Conservation (phyloP, 92 coral and sea anemone species). For the Epizoanthus rinbou region DNA sequence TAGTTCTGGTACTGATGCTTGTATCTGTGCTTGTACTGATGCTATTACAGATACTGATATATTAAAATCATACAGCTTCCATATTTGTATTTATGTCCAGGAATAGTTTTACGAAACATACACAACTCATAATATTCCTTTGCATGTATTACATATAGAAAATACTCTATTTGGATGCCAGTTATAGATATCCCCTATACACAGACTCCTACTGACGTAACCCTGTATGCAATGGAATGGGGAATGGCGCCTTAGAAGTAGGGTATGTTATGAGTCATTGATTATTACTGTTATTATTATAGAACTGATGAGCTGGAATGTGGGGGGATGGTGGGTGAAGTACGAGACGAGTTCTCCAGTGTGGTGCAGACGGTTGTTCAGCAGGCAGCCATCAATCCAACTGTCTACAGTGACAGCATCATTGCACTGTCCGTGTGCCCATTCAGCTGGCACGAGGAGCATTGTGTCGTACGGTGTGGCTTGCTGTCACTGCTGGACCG, state of each 20-base stretch:
- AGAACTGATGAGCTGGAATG: constrained; percentile 93
- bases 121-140: too few species aligned
- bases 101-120: too few species aligned
- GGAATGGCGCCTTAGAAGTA: too few species aligned
- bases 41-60: too few species aligned
- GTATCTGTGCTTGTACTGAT: neutral
- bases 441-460: constrained; percentile 89
- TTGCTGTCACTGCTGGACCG: constrained; percentile 80
- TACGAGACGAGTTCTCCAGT: constrained; percentile 88
- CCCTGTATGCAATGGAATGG: too few species aligned
- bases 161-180: too few species aligned
- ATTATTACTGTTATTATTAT: neutral
- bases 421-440: constrained; percentile 83
- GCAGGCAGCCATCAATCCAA: constrained; percentile 64
- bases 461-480: constrained; percentile 89
- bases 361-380: constrained; percentile 83
- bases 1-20: neutral
- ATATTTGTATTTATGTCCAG: too few species aligned
- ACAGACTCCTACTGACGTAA: too few species aligned
- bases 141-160: too few species aligned
- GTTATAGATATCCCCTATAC: too few species aligned
- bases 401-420: constrained; percentile 76
- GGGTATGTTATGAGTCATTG: too few species aligned
- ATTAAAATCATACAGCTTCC: too few species aligned
- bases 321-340: constrained; percentile 88